Base-by-base conservation (phyloP, 1,140 invertebrate genomes). In the Anoplolepis gracilipes region DNA sequence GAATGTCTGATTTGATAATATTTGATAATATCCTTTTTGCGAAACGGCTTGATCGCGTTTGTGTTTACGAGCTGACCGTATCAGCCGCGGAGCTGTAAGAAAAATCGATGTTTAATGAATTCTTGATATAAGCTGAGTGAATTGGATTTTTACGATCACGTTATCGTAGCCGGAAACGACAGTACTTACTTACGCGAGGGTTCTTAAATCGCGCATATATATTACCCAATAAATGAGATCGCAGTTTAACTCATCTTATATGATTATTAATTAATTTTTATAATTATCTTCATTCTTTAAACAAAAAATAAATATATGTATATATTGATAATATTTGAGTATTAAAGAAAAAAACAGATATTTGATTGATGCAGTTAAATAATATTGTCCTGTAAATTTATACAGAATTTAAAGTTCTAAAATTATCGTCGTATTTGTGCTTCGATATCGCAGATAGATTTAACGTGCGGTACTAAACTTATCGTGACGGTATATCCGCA, bases 51-150 rank as follows among this genome's bases (percentile, higher is more conserved):
- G 39, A 16, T 69, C 39, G 16, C 46, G 19, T 69, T 79, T 79
- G 36, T n/a, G 13, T 77, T 62, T 25, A 25, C 42, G 16, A 82
- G 59, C 46, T 5, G 25, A 55, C 30, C 59, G 6, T 25, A 81
- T 59, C 33, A n/a, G 46, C 22, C 33, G 64, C 39, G 46, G 10
- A 79, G 46, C 22, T 13, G 57, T 59, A 46, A 69, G 67, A 84
- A 87, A 84, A 64, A 59, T 82, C 77, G 59, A 86, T 84, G 82
- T 28, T n/a, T 36, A 33, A 77, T 89, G 65, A 89, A 89, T 89
- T 89, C 73, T 88, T 88, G 10, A 89, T 84, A 30, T 39, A 22
- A 55, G 55, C 55, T 84, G 61, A 89, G 88, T 88, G 84, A 84
- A 89, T 89, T 84, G 72, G 42, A 64, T 75, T 62, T 46, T 78